Conservation (phyloP, 2,888 invertebrate genomes). For the Ormyrus rosae region DNA sequence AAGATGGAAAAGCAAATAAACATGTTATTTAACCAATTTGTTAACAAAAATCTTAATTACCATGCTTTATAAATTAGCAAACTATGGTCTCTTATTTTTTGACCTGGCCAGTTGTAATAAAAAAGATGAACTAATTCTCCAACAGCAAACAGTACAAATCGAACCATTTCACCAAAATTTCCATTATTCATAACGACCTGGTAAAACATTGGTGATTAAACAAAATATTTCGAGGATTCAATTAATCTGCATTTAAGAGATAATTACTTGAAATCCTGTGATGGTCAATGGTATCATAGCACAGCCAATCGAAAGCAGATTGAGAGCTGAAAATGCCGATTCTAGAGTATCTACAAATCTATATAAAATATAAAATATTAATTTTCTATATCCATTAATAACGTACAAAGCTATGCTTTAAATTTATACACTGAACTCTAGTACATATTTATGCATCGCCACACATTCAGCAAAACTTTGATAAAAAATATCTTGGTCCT, state of each 20-base stretch:
- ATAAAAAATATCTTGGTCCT: not conserved
- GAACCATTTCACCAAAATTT: slow-evolving; percentile 27
- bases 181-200: slow-evolving; percentile 40
- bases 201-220: not conserved
- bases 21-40: too few relatives aligned
- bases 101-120: slow-evolving; percentile 52
- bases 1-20: too few relatives aligned
- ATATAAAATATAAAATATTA: too few relatives aligned
- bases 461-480: slow-evolving; percentile 18
- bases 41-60: slow-evolving; percentile 19
- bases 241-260: not conserved
- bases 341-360: slow-evolving; percentile 44
- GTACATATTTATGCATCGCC: slow-evolving; percentile 22
- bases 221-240: not conserved
- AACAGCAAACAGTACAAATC: slow-evolving; percentile 23
- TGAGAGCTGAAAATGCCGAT: slow-evolving; percentile 24
- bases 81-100: slow-evolving; percentile 51
- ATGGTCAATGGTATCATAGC: slow-evolving; percentile 38
- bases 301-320: slow-evolving; percentile 39
- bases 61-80: slow-evolving; percentile 40
- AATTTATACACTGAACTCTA: slow-evolving; percentile 28
- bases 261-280: slow-evolving; percentile 30
- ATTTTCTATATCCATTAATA: not conserved
- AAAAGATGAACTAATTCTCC: slow-evolving; percentile 48
- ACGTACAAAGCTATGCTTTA: not conserved